phyloP scores from a whole-genome alignment of 2,113 vertebrate species.

The Sebastes schlegelii region DNA sequence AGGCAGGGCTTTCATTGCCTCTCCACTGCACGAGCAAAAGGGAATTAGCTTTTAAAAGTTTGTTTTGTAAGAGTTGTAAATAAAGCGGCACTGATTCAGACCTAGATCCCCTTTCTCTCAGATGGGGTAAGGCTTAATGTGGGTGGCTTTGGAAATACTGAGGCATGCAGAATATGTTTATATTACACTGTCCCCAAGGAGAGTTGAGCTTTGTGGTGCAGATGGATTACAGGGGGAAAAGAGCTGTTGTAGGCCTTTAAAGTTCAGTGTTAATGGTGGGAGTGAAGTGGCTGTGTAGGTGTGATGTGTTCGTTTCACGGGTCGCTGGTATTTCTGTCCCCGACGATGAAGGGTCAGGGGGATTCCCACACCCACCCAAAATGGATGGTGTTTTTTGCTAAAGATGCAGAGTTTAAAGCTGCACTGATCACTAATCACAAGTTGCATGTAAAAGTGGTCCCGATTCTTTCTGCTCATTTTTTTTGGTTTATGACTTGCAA shows the following conservation, averaged over 20 bases:
- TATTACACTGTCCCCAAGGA: constrained; percentile 75
- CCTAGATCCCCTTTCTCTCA: constrained; percentile 66
- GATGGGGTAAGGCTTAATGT: constrained; percentile 66
- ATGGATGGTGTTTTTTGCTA: constrained; percentile 12
- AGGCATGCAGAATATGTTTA: constrained; percentile 78
- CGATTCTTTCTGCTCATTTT: constrained; percentile 11
- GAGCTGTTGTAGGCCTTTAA: constrained; percentile 75
- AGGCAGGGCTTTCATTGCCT: constrained; percentile 74
- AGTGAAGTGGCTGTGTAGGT: constrained; percentile 79
- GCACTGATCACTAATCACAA: constrained; percentile 5
- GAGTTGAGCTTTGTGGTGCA: constrained; percentile 72
- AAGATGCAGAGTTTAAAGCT: constrained; percentile 29
- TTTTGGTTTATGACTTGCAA: neutral
- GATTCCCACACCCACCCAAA: constrained; percentile 41
- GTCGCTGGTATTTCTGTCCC: constrained; percentile 54
- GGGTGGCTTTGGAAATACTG: constrained; percentile 80
- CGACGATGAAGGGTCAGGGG: constrained; percentile 21
- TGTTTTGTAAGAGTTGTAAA: constrained; percentile 77
- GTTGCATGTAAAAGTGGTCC: neutral
- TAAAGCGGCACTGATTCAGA: constrained; percentile 77
- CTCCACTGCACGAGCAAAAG: constrained; percentile 64
- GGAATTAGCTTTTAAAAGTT: constrained; percentile 75
- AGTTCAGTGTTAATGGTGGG: constrained; percentile 77
- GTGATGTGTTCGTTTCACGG: constrained; percentile 73
- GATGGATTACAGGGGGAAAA: constrained; percentile 71